phyloP scores from a whole-genome alignment of 1,140 invertebrate genomes.

The Cotesia chilonis region DNA sequence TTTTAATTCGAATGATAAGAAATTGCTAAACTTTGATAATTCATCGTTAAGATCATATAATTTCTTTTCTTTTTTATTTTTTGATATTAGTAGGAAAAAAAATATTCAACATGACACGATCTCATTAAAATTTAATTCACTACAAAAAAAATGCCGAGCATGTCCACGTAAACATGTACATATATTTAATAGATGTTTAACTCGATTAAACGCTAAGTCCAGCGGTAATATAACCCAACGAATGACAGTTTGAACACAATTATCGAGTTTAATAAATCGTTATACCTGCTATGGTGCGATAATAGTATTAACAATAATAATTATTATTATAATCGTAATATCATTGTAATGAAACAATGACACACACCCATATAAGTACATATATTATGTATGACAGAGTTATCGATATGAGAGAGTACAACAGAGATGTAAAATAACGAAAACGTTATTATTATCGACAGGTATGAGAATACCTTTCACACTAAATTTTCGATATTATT shows the following conservation, averaged over 20 bases:
- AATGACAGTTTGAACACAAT: constrained; percentile 27
- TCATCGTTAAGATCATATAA: no score
- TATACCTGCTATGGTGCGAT: constrained; percentile 9
- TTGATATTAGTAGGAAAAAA: no score
- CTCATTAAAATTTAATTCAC: no score
- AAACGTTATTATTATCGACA: constrained; percentile 30
- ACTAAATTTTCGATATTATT: constrained; percentile 29
- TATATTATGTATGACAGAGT: no score
- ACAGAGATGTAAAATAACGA: constrained; percentile 7
- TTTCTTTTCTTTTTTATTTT: no score
- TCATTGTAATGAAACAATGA: constrained; percentile 18
- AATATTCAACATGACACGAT: no score
- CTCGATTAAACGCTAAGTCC: constrained; percentile 8
- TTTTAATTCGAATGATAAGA: no score
- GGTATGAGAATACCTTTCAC: background rate
- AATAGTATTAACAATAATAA: constrained; percentile 28
- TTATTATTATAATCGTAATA: constrained; percentile 25
- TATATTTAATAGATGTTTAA: constrained; percentile 5
- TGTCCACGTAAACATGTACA: background rate
- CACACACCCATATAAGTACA: background rate
- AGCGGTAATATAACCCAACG: background rate
- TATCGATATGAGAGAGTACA: background rate
- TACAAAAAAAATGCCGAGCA: no score
- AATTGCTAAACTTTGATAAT: no score
- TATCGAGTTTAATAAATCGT: constrained; percentile 8